phyloP scores from a whole-genome alignment of 2,113 vertebrate genomes.

The Emydocephalus ijimae region DNA sequence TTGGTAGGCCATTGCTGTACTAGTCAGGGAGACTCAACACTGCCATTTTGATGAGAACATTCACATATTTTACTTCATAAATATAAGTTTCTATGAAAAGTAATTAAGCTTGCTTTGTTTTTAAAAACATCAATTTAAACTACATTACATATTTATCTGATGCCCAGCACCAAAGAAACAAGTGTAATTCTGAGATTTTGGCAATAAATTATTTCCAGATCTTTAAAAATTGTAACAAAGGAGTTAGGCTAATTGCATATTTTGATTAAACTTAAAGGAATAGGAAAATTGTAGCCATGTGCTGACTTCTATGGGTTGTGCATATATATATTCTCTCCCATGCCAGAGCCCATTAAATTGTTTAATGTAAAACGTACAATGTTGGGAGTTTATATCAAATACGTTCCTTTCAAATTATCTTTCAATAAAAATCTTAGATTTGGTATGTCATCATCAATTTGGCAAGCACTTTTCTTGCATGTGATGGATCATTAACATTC shows the following conservation, averaged over 20 bases:
- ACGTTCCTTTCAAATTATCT: slow-evolving; percentile 27
- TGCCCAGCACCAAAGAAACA: slow-evolving; percentile 29
- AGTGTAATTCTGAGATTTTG: slow-evolving; percentile 50
- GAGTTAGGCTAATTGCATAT: slow-evolving; percentile 32
- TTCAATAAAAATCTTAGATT: slow-evolving; percentile 32
- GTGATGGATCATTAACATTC: neutral
- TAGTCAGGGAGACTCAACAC: neutral
- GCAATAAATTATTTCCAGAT: slow-evolving; percentile 56
- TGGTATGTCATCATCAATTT: slow-evolving; percentile 33
- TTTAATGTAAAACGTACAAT: slow-evolving; percentile 18
- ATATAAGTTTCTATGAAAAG: slow-evolving; percentile 3
- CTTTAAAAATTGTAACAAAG: slow-evolving; percentile 40
- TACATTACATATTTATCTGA: slow-evolving; percentile 50
- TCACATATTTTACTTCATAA: slow-evolving; percentile 12
- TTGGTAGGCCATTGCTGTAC: neutral
- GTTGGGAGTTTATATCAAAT: slow-evolving; percentile 25
- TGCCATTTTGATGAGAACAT: neutral
- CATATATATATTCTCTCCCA: neutral
- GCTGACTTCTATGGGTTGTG: neutral
- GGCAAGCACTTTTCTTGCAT: slow-evolving; percentile 36
- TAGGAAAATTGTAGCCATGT: slow-evolving; percentile 53
- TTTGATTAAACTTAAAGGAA: slow-evolving; percentile 54
- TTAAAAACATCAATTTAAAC: slow-evolving; percentile 41
- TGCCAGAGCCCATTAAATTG: neutral
- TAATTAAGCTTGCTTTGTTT: slow-evolving; percentile 17